Base-by-base conservation (phyloP, 64 coral and sea anemone species). In the Acropora tenuis region DNA sequence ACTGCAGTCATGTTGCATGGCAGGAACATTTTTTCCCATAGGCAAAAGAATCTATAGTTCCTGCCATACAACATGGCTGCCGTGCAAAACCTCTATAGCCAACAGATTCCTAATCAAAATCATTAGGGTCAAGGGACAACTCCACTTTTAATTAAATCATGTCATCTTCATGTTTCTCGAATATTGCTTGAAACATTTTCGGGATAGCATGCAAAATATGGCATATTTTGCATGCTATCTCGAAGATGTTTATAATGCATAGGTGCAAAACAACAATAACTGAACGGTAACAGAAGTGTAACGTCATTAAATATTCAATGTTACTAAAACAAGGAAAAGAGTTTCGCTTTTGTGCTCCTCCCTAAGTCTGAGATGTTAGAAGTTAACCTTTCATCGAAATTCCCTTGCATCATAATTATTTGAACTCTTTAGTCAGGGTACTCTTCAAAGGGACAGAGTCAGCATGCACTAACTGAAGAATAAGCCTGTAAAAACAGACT, bases 101-200 rank as follows among this genome's bases (percentile, higher is more conserved):
- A 58, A 80, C 48, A 80, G 48, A 55, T 76, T 76, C 74, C 74
- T 76, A 43, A 44, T 76, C 74, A 76, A 76, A 76, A 76, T 76
- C 74, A 44, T 76, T 76, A 76, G 74, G 74, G 74, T 76, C 74
- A 44, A 76, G 74, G 41, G 6, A 76, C 74, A 76, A 76, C 74
- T 76, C 74, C 43, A 76, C 74, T 76, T 76, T 76, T 76, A 76
- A 76, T 76, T 43, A 76, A 76, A 76, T 76, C 41, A 43, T 76
- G 74, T 76, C 41, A 44, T 76, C 41, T 12, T 44, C 74, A 43
- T 76, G 41, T 76, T 76, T 5, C 74, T 76, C 74, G 46, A 76
- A 76, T 76, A 76, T 76, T 44, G 74, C 71, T 74, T 74, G 71
- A 74, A 74, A 74, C 18, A 74, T 74, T 74, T 4, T 74, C 30